Evolutionary conservation across 2,888 invertebrate species (phyloP).

Genomic region (Euproctis similis): DNA sequence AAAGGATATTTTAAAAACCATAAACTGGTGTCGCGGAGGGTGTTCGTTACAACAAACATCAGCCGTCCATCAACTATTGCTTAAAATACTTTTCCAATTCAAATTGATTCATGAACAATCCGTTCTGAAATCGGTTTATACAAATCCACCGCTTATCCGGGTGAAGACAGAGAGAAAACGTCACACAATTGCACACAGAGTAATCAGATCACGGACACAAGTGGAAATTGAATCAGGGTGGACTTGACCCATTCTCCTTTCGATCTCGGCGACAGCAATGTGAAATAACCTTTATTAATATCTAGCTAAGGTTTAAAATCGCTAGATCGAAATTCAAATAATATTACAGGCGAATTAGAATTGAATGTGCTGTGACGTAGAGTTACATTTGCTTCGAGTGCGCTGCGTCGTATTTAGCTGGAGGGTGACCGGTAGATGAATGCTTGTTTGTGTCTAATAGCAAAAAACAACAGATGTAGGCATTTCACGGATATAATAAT

Average conservation of each 20-base stretch:
- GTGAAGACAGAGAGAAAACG: conserved; percentile 25
- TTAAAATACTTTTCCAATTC: not conserved
- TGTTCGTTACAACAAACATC: too few relatives aligned
- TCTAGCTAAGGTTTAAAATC: conserved; percentile 12
- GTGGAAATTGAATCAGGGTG: conserved; percentile 67
- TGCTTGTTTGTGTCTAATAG: conserved; percentile 71
- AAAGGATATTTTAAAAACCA: too few relatives aligned
- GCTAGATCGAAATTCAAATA: conserved; percentile 1
- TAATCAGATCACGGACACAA: conserved; percentile 65
- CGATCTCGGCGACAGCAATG: conserved; percentile 6
- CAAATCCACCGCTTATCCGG: conserved; percentile 19
- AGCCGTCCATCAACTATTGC: not conserved
- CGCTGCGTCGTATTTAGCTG: conserved; percentile 15
- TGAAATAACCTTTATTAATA: conserved; percentile 14
- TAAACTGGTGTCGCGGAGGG: too few relatives aligned
- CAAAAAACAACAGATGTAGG: conserved; percentile 72
- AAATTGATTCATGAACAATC: conserved; percentile 1
- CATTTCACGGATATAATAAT: conserved; percentile 74
- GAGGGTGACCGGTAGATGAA: conserved; percentile 58
- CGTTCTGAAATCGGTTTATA: conserved; percentile 16
- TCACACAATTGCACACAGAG: conserved; percentile 50
- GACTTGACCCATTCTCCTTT: conserved; percentile 53
- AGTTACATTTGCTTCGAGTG: conserved; percentile 9
- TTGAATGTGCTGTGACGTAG: not conserved
- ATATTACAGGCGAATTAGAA: not conserved